Conservation (phyloP, 2,113 vertebrate genomes). For the Lepus americanus region DNA sequence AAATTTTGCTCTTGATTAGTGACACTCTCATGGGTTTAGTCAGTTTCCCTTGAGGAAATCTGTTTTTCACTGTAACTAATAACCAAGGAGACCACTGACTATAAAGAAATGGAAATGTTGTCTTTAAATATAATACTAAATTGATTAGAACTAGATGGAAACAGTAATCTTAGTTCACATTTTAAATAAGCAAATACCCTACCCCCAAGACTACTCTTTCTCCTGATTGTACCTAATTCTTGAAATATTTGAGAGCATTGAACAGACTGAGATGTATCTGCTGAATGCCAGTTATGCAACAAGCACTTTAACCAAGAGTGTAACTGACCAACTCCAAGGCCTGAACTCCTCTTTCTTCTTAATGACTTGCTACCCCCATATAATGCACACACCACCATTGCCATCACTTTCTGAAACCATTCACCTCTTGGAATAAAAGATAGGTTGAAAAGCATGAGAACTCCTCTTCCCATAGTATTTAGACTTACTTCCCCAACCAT, state of each 20-base stretch:
- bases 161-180: not conserved
- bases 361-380: not conserved
- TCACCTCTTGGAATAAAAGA: not conserved
- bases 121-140: not conserved
- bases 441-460: not conserved
- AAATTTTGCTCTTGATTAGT: constrained; percentile 48
- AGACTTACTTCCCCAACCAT: not conserved
- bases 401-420: not conserved
- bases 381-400: not conserved
- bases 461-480: not conserved
- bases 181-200: not conserved
- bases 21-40: not conserved
- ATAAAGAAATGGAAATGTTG: constrained; percentile 21
- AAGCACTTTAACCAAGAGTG: not conserved
- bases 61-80: constrained; percentile 46
- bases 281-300: not conserved
- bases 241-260: not conserved
- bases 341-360: not conserved
- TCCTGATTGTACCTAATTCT: not conserved
- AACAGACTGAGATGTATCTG: not conserved
- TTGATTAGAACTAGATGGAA: not conserved
- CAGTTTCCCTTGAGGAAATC: not conserved
- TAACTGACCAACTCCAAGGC: no score
- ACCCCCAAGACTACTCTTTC: not conserved
- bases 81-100: not conserved